Conservation (phyloP, 2,797 vertebrate species). For the Oreortyx pictus region DNA sequence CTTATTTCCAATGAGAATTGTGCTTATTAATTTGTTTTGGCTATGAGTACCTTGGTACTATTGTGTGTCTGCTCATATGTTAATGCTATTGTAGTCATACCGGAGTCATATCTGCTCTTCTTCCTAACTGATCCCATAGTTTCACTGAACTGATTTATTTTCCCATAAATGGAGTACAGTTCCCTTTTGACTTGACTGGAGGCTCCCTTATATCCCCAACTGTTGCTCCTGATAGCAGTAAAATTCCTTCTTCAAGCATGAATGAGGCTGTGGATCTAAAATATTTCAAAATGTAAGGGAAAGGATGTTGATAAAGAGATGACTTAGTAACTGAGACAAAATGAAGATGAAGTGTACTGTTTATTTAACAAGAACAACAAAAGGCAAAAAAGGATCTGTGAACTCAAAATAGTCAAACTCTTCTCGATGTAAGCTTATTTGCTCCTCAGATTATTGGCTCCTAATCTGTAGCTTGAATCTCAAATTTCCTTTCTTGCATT, state of each 20-base stretch:
- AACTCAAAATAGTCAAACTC: background rate
- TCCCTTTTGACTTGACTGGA: background rate
- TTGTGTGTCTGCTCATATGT: background rate
- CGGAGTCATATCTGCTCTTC: background rate
- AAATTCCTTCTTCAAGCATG: background rate
- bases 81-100: background rate
- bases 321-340: background rate
- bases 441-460: background rate
- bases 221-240: background rate
- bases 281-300: background rate
- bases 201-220: background rate
- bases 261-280: background rate
- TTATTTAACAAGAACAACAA: background rate
- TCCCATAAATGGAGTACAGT: background rate
- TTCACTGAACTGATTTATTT: background rate
- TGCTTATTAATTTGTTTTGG: background rate
- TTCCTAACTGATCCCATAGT: background rate
- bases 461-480: background rate
- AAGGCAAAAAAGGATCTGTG: background rate
- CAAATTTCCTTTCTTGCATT: slow-evolving; percentile 33
- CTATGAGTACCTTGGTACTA: background rate
- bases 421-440: background rate
- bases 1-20: background rate
- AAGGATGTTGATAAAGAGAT: background rate
- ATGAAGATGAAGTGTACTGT: background rate